Evolutionary conservation across 2,113 vertebrate genomes (phyloP).

Genomic region (Lota lota): DNA sequence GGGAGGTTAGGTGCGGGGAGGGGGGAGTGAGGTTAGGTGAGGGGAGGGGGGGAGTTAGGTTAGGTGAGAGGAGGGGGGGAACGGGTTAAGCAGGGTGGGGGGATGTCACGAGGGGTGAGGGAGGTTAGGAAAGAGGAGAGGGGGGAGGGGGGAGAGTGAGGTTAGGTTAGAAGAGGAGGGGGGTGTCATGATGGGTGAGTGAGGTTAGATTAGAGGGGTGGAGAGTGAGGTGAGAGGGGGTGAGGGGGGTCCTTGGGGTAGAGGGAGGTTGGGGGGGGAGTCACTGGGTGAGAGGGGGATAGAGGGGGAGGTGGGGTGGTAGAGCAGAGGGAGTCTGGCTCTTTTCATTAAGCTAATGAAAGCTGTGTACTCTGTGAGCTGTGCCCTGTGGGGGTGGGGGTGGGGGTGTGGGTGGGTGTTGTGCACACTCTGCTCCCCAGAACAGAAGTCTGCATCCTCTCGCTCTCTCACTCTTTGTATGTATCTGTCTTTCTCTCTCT

Average conservation of each 20-base stretch:
- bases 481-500: conserved; percentile 5
- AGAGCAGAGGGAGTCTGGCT: background rate
- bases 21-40: no score
- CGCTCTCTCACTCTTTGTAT: background rate
- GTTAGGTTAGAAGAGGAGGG: no score
- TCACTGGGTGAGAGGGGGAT: background rate
- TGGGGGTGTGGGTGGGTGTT: conserved; percentile 17
- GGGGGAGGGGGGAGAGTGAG: no score
- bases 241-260: background rate
- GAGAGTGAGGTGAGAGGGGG: background rate
- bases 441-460: conserved; percentile 20
- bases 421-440: conserved; percentile 11
- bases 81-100: no score
- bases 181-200: no score
- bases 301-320: background rate
- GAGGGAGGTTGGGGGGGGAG: background rate
- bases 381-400: conserved; percentile 6
- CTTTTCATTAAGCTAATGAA: conserved; percentile 53
- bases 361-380: conserved; percentile 39
- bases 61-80: no score
- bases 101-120: no score
- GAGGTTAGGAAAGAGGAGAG: no score
- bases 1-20: background rate
- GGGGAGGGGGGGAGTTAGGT: no score
- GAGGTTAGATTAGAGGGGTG: background rate